Evolutionary conservation across 2,888 invertebrate species (phyloP).

Genomic region (Dermolepida albohirtum): DNA sequence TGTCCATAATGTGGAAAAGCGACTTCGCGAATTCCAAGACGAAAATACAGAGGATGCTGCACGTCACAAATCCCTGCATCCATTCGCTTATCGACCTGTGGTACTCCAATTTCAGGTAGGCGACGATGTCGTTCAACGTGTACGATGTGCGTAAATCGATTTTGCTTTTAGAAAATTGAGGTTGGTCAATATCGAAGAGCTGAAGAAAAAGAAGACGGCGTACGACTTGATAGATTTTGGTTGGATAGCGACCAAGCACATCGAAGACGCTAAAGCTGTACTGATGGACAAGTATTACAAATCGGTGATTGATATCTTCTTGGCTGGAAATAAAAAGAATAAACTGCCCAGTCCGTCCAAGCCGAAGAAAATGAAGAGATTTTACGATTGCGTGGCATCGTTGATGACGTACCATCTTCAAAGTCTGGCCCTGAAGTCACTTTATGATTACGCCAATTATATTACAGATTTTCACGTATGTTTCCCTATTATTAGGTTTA

Average conservation of each 20-base stretch:
- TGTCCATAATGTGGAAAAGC: constrained; percentile 77
- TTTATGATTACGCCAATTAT: constrained; percentile 81
- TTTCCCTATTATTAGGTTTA: background rate
- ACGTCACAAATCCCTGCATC: constrained; percentile 85
- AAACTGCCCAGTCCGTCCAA: constrained; percentile 76
- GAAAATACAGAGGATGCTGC: constrained; percentile 73
- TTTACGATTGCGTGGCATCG: constrained; percentile 87
- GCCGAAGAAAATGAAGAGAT: constrained; percentile 75
- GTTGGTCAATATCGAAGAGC: constrained; percentile 71
- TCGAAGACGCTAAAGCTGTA: constrained; percentile 76
- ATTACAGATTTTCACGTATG: constrained; percentile 81
- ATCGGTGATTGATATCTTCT: constrained; percentile 72
- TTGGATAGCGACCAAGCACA: constrained; percentile 68
- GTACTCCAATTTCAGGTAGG: constrained; percentile 81
- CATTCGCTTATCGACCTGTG: constrained; percentile 83
- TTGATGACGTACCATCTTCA: constrained; percentile 92
- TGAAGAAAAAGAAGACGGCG: constrained; percentile 71
- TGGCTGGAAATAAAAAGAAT: constrained; percentile 75
- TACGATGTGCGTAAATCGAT: background rate
- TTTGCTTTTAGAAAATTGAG: constrained; percentile 59
- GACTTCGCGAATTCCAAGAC: constrained; percentile 62
- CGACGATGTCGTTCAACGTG: background rate
- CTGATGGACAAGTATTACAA: constrained; percentile 76
- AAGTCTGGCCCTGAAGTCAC: constrained; percentile 81
- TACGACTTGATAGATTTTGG: constrained; percentile 78